Evolutionary conservation across 2,797 vertebrate species (phyloP), one percentile per base, ranked within the genome.

Genomic region (Epinephelus coioides): DNA sequence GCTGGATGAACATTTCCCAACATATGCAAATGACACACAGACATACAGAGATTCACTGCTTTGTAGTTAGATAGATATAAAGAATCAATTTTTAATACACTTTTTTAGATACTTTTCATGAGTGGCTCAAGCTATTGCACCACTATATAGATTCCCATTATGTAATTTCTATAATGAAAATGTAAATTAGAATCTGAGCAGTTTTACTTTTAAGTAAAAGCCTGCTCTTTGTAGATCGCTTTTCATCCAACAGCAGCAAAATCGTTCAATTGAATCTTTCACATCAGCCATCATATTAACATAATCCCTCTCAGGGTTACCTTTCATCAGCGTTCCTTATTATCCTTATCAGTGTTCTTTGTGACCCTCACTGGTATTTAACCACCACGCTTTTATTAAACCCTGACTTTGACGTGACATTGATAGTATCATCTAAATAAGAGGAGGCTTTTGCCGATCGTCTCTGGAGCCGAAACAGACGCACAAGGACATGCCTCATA

Each of bases 341-440:
- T 71, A 73, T 73, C 61, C 55, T 73, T 65, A 79, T 73, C 79
- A 40, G 56, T 40, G 64, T n/a, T 63, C 54, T 53, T 5, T 21
- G 2, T 76, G 73, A 84, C 79, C 77, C 71, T 78, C 54, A 1
- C 27, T 64, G 54, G 0, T 82, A 34, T 86, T 75, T 75, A 65
- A 69, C 14, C 72, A 13, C 19, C 43, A 18, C 19, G 1, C 50
- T 80, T 83, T 85, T 50, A 88, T 87, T 80, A 81, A 73, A 50
- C 23, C n/a, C 0, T 18, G 88, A 81, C 89, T 87, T 89, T 86
- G 82, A 30, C 17, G 1, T 69, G 85, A 76, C 85, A 81, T 85
- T 89, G 87, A 86, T 78, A 5, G 10, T 69, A 86, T 80, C 69
- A 12, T 88, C 85, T 78, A 69, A 73, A 76, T 61, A 61, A 78